These are phyloP conservation scores for Leptogaster cylindrica DNA, from an alignment of 2,888 invertebrate genomes.

Conservation along the genomic window DNA sequence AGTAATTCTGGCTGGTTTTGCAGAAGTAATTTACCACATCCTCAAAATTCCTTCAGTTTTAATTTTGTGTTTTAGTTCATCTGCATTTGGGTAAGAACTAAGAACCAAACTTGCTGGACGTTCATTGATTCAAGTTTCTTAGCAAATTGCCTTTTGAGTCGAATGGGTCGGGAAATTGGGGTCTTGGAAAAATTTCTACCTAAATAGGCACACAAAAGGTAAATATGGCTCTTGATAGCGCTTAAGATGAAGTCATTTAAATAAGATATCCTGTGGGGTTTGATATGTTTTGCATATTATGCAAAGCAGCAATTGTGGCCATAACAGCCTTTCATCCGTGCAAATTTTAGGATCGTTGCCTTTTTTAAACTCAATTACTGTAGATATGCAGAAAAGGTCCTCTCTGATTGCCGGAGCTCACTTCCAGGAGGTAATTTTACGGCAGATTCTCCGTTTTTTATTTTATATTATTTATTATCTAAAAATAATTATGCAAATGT, in stretches of 20 bases:
- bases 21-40: not conserved
- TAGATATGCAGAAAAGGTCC: no score
- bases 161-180: conserved; percentile 24
- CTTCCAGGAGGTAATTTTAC: no score
- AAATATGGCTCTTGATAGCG: conserved; percentile 21
- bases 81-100: not conserved
- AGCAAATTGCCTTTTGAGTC: conserved; percentile 16
- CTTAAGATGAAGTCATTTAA: conserved; percentile 26
- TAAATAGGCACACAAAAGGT: conserved; percentile 32
- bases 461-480: no score
- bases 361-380: conserved; percentile 9
- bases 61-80: not conserved
- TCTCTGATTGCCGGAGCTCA: no score
- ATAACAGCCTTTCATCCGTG: conserved; percentile 17
- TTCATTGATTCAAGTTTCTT: conserved; percentile 24
- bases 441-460: no score
- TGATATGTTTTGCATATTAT: conserved; percentile 24
- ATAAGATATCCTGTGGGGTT: conserved; percentile 30
- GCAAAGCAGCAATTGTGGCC: not conserved
- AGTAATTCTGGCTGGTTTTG: not conserved
- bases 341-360: conserved; percentile 10
- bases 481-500: no score
- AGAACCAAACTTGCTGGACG: not conserved
- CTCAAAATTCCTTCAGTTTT: not conserved
- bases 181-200: conserved; percentile 18